Evolutionary conservation across 1,140 invertebrate genomes (phyloP), one percentile per base, ranked within the genome.

Genomic region (Drosophila pallidifrons): DNA sequence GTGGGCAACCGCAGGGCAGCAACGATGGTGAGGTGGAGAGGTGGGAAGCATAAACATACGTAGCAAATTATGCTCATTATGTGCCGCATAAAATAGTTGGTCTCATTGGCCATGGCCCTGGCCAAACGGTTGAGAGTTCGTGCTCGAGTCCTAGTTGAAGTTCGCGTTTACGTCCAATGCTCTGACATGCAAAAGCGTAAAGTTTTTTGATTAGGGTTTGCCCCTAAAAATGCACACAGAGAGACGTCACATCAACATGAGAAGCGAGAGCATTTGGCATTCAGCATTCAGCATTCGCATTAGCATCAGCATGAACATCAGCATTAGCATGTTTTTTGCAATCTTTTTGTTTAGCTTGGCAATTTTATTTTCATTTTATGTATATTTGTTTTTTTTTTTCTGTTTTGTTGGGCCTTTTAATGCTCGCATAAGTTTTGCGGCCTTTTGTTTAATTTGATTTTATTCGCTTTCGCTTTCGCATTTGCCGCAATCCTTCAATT

Each of bases 371-470:
- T 25, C 3, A 25, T 25, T 25, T 20, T 3, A 3, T 20, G 20
- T 20, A 20, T 20, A 0, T 20, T 20, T 20, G n/a, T 20, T 1
- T 20, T 20, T 20, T 25, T 25, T 25, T 25, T 25, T 4, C 0
- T 25, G 20, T 32, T 0, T 32, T 32, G 20, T 32, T 32, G 47
- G 30, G 32, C 20, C 20, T 38, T 58, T 52, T 45, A 46, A 20
- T 59, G 55, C 46, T 8, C n/a, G 11, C 20, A 25, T 25, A 74
- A 74, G 35, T 32, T 74, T 74, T 20, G 51, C 58, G 15, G 20
- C 41, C 30, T 49, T 74, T 74, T 74, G 71, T 75, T 63, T 75
- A 58, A 70, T 75, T 75, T 70, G 72, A 70, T 75, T 75, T 70
- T 49, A 75, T 75, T 70, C 59, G 58, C 72, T 70, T 35, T 57